Base-by-base conservation (phyloP, 2,888 invertebrate species). In the Hofmannophila pseudospretella region DNA sequence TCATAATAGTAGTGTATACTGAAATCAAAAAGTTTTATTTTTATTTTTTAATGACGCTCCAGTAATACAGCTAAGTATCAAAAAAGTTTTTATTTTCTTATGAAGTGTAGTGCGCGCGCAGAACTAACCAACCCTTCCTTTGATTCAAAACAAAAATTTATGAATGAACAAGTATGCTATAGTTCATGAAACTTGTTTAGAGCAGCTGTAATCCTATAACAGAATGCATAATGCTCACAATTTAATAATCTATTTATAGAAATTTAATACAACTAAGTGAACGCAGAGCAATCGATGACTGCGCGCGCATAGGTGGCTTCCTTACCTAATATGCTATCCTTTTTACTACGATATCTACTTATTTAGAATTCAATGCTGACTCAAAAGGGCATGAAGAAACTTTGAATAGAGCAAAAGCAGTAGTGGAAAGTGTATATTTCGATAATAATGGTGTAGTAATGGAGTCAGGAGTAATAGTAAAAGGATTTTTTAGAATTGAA, bases 261-360 rank as follows among this genome's bases (percentile, higher is more conserved):
- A 55, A 56, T 58, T 63, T 65, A 67, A 69, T 68, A 64, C 45
- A 65, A 55, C 56, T 61, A 62, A 61, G 57, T 64, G 62, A 64
- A 69, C 68, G 65, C 53, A 57, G 49, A 41, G 50, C 51, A 74
- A 81, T 81, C 80, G 66, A 79, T 77, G 68, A 39, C 34, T 84
- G 84, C 84, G 84, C 84, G 84, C 84, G 84, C 84, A 82, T 38
- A 40, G 53, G 75, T 63, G 74, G 72, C 78, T 78, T 78, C 71
- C 56, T 58, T 22, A 20, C 34, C 28, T 33, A n/a, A n/a, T n/a
- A 26, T 41, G 25, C 13, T 11, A 7, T 10, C 10, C 4, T 5
- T 3, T 11, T 5, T n/a, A 27, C 12, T 37, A 40, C 13, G 28
- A 4, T 32, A 23, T 36, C 23, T 2, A 9, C 3, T 12, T 29